Base-by-base conservation (phyloP, 2,113 vertebrate species). In the Larimichthys crocea region DNA sequence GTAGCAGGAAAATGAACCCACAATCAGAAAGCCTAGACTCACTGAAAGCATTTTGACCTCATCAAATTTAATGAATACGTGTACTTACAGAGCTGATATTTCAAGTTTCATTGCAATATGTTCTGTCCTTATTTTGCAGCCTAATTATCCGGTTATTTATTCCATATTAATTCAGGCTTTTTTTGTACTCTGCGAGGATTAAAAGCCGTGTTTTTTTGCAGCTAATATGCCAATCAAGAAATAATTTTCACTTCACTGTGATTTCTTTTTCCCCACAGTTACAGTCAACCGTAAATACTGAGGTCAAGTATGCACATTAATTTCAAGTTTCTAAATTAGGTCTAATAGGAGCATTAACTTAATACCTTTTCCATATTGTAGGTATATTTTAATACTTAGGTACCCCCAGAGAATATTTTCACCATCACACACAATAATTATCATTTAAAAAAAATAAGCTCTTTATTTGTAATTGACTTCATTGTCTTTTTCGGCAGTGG, bases 11-110 rank as follows among this genome's bases (percentile, higher is more conserved):
- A 66, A 66, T 67, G 0, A 56, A 63, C 40, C 48, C 15, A 19
- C 14, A 42, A 6, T 52, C 3, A 40, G 19, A 68, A 48, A 46
- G 24, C 26, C 12, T 57, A 2, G 24, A 66, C 12, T 46, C n/a
- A 48, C 14, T 49, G 22, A 70, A 44, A 35, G 17, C 5, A 17
- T 52, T 49, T 46, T 22, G 10, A 44, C 26, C 66, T 59, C 44
- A 61, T 62, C 61, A 55, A 14, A 35, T 61, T 66, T 55, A 80
- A 74, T 69, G 52, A 75, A 35, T 64, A 16, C 3, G 1, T 50
- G 1, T 52, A 52, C 35, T 50, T 24, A 8, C 11, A 14, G 26
- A 76, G 22, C 55, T 75, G 35, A 53, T 53, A 35, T 84, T 64
- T 76, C n/a, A 56, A n/a, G 12, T 29, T 60, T 70, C 31, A 64